Conservation (phyloP, 2,888 invertebrate species). For the Azorinus chamasolen region DNA sequence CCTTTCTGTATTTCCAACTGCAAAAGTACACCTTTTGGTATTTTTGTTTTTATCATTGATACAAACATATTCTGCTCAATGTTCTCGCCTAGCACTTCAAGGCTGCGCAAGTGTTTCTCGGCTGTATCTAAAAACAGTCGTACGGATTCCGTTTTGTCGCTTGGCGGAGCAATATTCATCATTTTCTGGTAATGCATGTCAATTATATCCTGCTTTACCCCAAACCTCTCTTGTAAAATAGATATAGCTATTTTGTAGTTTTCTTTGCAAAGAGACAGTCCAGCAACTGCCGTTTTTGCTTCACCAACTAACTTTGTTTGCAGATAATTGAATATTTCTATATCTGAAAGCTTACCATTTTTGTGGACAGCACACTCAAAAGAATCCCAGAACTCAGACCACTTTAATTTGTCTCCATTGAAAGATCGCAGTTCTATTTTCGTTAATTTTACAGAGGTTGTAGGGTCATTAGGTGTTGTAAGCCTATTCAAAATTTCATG, state of each 20-base stretch:
- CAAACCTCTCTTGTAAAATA: constrained; percentile 32
- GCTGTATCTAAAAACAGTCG: constrained; percentile 16
- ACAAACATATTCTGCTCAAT: constrained; percentile 36
- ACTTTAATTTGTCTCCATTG: constrained; percentile 15
- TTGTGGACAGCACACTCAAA: constrained; percentile 41
- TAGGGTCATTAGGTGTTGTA: neutral
- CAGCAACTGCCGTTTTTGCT: constrained; percentile 28
- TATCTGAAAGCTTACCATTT: constrained; percentile 28
- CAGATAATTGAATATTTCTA: constrained; percentile 50
- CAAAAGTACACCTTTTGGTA: constrained; percentile 23
- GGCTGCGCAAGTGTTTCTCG: constrained; percentile 30
- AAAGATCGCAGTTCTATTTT: constrained; percentile 14
- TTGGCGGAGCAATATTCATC: constrained; percentile 26
- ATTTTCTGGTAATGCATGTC: constrained; percentile 41
- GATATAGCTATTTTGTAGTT: constrained; percentile 44
- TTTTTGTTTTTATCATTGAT: constrained; percentile 24
- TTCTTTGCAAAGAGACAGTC: constrained; percentile 34
- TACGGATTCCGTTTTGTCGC: constrained; percentile 1
- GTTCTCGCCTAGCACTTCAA: constrained; percentile 26
- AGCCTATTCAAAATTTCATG: neutral
- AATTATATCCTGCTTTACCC: constrained; percentile 39
- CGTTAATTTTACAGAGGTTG: constrained; percentile 11
- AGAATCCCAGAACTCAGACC: constrained; percentile 30
- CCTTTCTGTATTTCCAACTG: constrained; percentile 34
- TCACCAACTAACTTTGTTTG: constrained; percentile 30